Evolutionary conservation across 1,140 invertebrate species (phyloP), one percentile per base, ranked within the genome.

Genomic region (Cardiocondyla obscurior): DNA sequence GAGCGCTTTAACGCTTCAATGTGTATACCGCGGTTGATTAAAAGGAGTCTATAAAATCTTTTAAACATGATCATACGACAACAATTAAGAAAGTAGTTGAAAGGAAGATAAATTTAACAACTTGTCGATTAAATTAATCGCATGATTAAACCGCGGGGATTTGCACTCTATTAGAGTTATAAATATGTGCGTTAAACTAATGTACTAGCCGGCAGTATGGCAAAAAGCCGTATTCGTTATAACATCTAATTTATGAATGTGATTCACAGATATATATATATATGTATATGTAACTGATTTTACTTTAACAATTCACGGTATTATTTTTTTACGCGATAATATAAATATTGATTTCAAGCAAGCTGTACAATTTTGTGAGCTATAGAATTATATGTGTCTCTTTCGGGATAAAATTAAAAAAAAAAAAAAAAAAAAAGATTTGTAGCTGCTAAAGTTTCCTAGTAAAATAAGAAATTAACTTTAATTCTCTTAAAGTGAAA

Each of bases 201-300:
- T 39, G 58, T 58, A 58, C 36, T 57, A 72, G 16, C 69, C 57
- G 51, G 46, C 70, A 42, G 60, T 73, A 73, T 73, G 46, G 33
- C 53, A 73, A 58, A 70, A 62, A 62, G 25, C 16, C 33, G 22
- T 36, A 58, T 73, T 36, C 33, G 30, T 22, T 42, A 25, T 30
- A 28, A 28, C n/a, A 65, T 28, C 22, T 16, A 58, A 73, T 39
- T 39, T 58, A 72, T 53, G 25, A 51, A 36, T 28, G n/a, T 4
- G 19, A 42, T 33, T 22, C 57, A 39, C 4, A 33, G 39, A 74
- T 7, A 51, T 36, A 39, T 36, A 19, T 6, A 39, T n/a, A n/a
- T n/a, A n/a, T n/a, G n/a, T n/a, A n/a, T n/a, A 25, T 28, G 16
- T 30, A n/a, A 0, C n/a, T 6, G 33, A 44, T 42, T 44, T 74